phyloP scores from a whole-genome alignment of 2,797 vertebrate species.

The Chelon labrosus region DNA sequence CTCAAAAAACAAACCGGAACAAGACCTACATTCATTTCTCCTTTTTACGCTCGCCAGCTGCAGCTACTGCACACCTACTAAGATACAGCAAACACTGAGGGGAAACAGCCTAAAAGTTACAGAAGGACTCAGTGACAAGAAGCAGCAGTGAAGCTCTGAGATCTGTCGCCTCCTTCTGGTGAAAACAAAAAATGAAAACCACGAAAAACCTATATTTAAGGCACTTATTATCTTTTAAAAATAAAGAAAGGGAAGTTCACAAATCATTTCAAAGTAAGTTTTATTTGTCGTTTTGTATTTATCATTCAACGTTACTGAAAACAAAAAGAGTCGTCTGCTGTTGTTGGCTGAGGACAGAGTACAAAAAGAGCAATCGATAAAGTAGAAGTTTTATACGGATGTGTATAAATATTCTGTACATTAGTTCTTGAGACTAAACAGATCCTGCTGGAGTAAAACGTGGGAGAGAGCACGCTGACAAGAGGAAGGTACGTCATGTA shows the following conservation, averaged over 20 bases:
- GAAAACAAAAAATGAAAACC: not conserved
- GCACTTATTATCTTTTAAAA: too few relatives aligned
- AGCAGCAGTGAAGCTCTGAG: not conserved
- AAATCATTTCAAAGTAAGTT: slow-evolving; percentile 50
- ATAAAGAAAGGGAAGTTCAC: not conserved
- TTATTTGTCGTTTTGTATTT: slow-evolving; percentile 67
- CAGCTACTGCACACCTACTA: not conserved
- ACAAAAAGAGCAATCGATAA: slow-evolving; percentile 47
- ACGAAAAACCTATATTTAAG: not conserved
- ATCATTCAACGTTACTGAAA: slow-evolving; percentile 55
- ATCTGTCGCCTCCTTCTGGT: slow-evolving; percentile 69
- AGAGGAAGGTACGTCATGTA: not conserved
- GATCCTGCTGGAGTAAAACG: slow-evolving; percentile 11
- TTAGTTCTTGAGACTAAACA: slow-evolving; percentile 10
- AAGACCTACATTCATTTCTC: slow-evolving; percentile 43
- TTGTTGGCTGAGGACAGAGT: slow-evolving; percentile 45
- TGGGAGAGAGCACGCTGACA: not conserved
- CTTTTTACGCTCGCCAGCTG: slow-evolving; percentile 42
- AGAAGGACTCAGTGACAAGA: not conserved
- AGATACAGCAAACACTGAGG: not conserved
- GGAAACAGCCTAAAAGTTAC: not conserved
- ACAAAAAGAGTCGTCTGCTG: slow-evolving; percentile 41
- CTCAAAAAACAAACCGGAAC: slow-evolving; percentile 57
- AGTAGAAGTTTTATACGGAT: slow-evolving; percentile 25
- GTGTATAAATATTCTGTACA: slow-evolving; percentile 57